These are phyloP conservation scores for Neelides sp. DNA, from an alignment of 1,140 invertebrate species.

Conservation along the genomic window DNA sequence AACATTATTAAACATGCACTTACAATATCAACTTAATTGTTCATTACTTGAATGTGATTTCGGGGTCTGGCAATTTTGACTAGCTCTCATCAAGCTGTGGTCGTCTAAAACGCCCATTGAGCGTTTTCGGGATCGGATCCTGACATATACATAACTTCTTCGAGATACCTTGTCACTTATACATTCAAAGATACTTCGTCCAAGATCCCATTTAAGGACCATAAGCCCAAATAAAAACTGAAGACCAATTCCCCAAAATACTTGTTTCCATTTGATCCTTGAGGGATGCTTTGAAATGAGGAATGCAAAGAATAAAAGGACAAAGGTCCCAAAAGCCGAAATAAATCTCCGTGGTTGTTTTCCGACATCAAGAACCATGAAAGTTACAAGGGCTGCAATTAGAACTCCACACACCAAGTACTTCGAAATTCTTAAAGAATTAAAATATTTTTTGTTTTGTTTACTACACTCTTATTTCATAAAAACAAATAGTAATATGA, in stretches of 20 bases:
- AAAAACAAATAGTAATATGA: too few relatives aligned
- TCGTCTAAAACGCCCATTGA: too few relatives aligned
- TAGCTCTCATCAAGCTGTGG: too few relatives aligned
- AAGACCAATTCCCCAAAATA: constrained; percentile 62
- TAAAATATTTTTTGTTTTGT: too few relatives aligned
- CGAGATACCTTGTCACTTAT: constrained; percentile 66
- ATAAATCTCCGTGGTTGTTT: constrained; percentile 38
- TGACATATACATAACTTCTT: too few relatives aligned
- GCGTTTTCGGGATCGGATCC: too few relatives aligned
- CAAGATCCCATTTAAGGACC: constrained; percentile 69
- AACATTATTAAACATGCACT: too few relatives aligned
- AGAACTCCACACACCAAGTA: not conserved
- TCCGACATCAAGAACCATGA: constrained; percentile 34
- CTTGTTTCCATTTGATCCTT: constrained; percentile 55
- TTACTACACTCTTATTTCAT: not conserved
- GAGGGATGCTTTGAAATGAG: constrained; percentile 50
- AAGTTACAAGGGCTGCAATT: constrained; percentile 23
- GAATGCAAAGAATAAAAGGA: constrained; percentile 38
- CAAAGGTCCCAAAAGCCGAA: constrained; percentile 47
- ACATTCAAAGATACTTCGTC: constrained; percentile 65
- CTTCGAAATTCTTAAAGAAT: too few relatives aligned
- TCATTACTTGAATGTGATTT: too few relatives aligned
- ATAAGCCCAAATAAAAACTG: constrained; percentile 78
- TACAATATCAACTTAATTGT: too few relatives aligned
- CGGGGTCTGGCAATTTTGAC: too few relatives aligned